phyloP scores from a whole-genome alignment of 2,113 vertebrate species.

The Rhagologus leucostigma region DNA sequence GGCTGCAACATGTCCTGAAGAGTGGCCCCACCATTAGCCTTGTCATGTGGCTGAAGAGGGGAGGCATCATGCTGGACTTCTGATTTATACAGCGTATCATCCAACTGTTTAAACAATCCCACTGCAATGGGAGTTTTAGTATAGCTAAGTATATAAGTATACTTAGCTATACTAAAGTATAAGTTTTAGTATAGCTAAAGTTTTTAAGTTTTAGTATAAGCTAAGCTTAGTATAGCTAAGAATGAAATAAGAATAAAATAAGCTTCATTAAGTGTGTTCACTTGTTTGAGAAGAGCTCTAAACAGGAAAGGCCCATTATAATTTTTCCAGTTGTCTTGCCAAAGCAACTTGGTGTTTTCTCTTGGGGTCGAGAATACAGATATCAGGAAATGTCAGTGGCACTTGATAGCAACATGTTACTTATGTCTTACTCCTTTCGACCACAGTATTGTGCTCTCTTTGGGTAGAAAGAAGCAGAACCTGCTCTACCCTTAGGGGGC shows the following conservation, averaged over 20 bases:
- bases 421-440: background rate
- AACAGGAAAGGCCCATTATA: background rate
- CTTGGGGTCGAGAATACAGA: background rate
- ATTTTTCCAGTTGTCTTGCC: background rate
- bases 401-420: background rate
- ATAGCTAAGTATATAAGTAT: background rate
- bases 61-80: background rate
- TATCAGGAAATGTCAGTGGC: background rate
- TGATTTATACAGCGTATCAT: background rate
- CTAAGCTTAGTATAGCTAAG: background rate
- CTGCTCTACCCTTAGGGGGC: constrained; percentile 2
- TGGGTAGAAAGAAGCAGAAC: background rate
- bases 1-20: background rate
- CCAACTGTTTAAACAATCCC: background rate
- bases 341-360: background rate
- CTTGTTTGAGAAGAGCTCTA: background rate
- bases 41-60: background rate
- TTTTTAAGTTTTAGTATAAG: too few species aligned
- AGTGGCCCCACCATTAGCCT: background rate
- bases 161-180: too few species aligned
- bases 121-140: background rate
- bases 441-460: background rate
- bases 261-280: background rate
- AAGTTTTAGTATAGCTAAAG: too few species aligned
- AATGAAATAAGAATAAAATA: background rate